phyloP scores from a whole-genome alignment of 2,113 vertebrate genomes.

The Jaculus jaculus region DNA sequence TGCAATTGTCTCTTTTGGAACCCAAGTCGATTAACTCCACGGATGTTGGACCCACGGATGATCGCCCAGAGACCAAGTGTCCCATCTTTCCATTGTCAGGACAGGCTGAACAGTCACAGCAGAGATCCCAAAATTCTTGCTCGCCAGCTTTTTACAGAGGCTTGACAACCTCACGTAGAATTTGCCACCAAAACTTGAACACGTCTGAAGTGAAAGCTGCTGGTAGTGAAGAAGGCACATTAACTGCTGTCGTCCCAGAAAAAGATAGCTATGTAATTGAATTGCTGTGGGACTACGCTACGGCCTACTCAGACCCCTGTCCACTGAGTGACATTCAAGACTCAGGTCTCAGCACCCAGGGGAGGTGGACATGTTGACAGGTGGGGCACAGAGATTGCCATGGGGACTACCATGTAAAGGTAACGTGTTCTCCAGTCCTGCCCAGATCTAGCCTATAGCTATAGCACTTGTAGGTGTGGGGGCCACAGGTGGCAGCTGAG shows the following conservation, averaged over 20 bases:
- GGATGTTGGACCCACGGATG: not conserved
- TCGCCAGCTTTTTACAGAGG: not conserved
- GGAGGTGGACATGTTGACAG: not conserved
- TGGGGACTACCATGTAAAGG: not conserved
- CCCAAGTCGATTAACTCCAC: not conserved
- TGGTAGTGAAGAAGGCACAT: not conserved
- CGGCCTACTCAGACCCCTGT: not conserved
- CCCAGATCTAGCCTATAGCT: too few species aligned
- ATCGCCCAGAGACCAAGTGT: too few species aligned
- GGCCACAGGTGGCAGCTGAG: too few species aligned
- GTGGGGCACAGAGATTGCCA: not conserved
- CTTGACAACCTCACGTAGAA: not conserved
- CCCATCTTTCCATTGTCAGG: too few species aligned
- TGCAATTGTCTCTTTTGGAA: not conserved
- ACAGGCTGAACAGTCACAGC: not conserved
- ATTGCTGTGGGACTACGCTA: not conserved
- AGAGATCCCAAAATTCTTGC: not conserved
- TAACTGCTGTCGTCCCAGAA: not conserved
- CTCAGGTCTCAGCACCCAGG: not conserved
- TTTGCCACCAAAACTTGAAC: too few species aligned
- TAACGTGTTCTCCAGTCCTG: too few species aligned
- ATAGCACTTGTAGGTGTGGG: too few species aligned
- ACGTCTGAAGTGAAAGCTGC: not conserved
- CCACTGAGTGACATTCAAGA: not conserved
- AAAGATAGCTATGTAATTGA: fast-evolving